Conservation (phyloP, 2,113 vertebrate species). For the Tragulus kanchil region DNA sequence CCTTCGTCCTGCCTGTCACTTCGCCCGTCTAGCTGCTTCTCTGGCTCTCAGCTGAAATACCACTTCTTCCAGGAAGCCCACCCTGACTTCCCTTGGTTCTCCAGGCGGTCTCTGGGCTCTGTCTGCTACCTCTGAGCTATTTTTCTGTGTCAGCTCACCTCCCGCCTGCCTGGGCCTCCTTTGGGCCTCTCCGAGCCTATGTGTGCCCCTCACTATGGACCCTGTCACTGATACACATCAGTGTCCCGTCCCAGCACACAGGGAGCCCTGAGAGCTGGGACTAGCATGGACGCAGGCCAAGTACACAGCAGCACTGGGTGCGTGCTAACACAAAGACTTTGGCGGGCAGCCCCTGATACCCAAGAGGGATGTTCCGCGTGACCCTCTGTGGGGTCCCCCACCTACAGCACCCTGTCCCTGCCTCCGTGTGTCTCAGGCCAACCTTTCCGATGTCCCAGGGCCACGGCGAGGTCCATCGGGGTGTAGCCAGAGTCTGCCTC, state of each 20-base stretch:
- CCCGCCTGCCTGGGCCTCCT: neutral
- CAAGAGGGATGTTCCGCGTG: neutral
- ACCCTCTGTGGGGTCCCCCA: neutral
- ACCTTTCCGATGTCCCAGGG: constrained; percentile 95
- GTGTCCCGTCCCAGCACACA: accelerated
- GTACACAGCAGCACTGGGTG: neutral
- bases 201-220: too few relatives aligned
- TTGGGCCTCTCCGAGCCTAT: neutral
- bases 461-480: constrained; percentile 96
- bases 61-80: constrained; percentile 6
- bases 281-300: neutral
- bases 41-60: neutral
- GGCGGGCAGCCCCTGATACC: neutral
- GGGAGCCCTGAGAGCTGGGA: neutral
- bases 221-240: too few relatives aligned
- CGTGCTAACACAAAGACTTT: neutral
- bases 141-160: neutral
- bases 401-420: neutral
- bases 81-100: neutral
- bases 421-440: neutral
- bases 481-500: constrained; percentile 98
- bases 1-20: neutral
- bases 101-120: neutral
- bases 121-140: neutral
- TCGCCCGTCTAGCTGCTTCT: neutral